Evolutionary conservation across 1,140 invertebrate species (phyloP).

Genomic region (Drosophila pachea): DNA sequence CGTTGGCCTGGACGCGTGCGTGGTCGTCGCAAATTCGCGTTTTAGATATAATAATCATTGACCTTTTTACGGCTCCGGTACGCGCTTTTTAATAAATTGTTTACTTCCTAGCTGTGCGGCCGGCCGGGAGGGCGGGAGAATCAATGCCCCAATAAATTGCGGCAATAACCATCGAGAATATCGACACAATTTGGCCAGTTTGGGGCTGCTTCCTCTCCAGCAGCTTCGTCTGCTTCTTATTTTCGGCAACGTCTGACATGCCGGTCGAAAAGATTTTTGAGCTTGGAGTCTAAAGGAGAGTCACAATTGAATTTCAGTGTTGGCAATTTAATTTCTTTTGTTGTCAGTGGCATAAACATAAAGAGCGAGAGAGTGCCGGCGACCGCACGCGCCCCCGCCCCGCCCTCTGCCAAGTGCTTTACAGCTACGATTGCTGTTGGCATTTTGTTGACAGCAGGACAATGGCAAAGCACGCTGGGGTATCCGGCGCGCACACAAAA

Average conservation of each 20-base stretch:
- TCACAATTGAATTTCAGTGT: slow-evolving; percentile 76
- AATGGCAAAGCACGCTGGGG: slow-evolving; percentile 67
- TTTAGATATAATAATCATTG: slow-evolving; percentile 64
- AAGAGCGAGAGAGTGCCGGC: slow-evolving; percentile 15
- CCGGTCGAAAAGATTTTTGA: slow-evolving; percentile 55
- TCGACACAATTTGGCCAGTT: slow-evolving; percentile 30
- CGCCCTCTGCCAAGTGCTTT: slow-evolving; percentile 29
- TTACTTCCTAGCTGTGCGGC: slow-evolving; percentile 54
- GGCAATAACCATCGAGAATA: slow-evolving; percentile 62
- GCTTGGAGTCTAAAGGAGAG: slow-evolving; percentile 38
- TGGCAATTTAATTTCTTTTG: slow-evolving; percentile 77
- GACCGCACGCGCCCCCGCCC: slow-evolving; percentile 8
- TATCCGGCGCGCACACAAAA: slow-evolving; percentile 70
- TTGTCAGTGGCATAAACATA: slow-evolving; percentile 73
- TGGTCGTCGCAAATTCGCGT: slow-evolving; percentile 43
- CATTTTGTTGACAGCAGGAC: slow-evolving; percentile 71
- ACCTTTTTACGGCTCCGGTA: slow-evolving; percentile 66
- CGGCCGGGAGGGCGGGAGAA: slow-evolving; percentile 33
- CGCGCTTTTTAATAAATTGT: slow-evolving; percentile 73
- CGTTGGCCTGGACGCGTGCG: slow-evolving; percentile 5
- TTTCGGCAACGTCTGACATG: slow-evolving; percentile 2
- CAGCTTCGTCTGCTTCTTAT: background rate
- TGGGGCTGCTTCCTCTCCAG: background rate
- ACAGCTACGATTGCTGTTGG: slow-evolving; percentile 54
- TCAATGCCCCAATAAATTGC: slow-evolving; percentile 65